phyloP scores from a whole-genome alignment of 2,797 vertebrate species.

The Rhinoraja longicauda region DNA sequence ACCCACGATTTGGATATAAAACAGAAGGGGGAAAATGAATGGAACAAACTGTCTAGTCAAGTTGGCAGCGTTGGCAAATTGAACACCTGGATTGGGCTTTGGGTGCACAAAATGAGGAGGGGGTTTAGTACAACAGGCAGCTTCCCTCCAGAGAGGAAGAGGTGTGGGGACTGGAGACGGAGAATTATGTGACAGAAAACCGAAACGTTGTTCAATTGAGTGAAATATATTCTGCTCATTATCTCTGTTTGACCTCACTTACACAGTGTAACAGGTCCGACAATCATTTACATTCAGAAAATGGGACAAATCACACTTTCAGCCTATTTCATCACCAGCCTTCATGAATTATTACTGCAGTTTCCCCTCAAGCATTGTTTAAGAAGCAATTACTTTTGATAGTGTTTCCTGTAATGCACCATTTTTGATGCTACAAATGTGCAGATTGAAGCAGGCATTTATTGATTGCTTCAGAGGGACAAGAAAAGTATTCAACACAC shows the following conservation, averaged over 20 bases:
- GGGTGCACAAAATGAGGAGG: neutral
- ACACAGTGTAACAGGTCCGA: neutral
- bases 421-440: slow-evolving; percentile 31
- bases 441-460: neutral
- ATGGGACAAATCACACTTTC: neutral
- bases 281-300: slow-evolving; percentile 26
- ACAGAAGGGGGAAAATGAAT: neutral
- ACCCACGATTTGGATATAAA: neutral
- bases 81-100: neutral
- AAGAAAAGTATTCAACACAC: neutral
- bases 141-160: neutral
- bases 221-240: slow-evolving; percentile 9
- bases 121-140: neutral
- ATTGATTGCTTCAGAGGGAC: slow-evolving; percentile 14
- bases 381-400: slow-evolving; percentile 29
- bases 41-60: no score
- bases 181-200: neutral
- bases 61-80: neutral
- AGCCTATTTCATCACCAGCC: neutral
- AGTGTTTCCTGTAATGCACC: neutral
- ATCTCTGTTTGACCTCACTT: slow-evolving; percentile 1
- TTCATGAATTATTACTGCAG: slow-evolving; percentile 22
- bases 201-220: neutral
- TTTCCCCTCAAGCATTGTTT: slow-evolving; percentile 30
- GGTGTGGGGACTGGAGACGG: neutral